phyloP scores from a whole-genome alignment of 2,113 vertebrate species.

The Heptranchias perlo region DNA sequence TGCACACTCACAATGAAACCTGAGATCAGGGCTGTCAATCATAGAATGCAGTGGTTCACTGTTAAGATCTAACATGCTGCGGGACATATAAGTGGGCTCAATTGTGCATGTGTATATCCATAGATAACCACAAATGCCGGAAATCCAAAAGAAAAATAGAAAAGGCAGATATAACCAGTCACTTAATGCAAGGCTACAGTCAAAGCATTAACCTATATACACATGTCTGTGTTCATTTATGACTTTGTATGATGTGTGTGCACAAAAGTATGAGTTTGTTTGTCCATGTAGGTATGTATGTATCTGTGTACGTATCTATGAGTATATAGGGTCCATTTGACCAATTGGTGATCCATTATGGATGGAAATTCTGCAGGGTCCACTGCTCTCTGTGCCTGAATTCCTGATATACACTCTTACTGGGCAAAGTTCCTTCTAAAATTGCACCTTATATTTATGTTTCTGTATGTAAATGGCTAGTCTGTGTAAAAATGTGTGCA shows the following conservation, averaged over 20 bases:
- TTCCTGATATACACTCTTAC: neutral
- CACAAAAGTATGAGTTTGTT: neutral
- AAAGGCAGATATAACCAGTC: neutral
- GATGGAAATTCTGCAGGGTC: neutral
- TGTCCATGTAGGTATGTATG: too few relatives aligned
- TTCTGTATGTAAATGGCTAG: neutral
- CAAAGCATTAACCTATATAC: too few relatives aligned
- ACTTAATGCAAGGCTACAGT: neutral
- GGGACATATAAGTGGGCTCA: neutral
- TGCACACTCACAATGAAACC: neutral
- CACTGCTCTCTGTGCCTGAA: neutral
- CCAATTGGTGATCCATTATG: neutral
- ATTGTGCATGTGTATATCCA: neutral
- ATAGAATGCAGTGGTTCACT: neutral
- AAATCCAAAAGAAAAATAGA: neutral
- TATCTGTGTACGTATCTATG: neutral
- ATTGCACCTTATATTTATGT: neutral
- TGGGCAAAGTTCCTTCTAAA: neutral
- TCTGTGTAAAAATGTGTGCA: neutral
- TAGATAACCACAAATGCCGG: neutral
- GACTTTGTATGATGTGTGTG: neutral
- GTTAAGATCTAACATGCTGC: neutral
- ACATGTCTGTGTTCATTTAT: neutral
- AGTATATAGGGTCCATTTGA: neutral
- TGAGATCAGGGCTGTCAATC: neutral